A percentile compares a stretch with the other conserved stretches of the same genome.
These are phyloP conservation scores for Dasypus novemcinctus DNA, from an alignment of 2,113 vertebrate species.

Conservation along the genomic window DNA sequence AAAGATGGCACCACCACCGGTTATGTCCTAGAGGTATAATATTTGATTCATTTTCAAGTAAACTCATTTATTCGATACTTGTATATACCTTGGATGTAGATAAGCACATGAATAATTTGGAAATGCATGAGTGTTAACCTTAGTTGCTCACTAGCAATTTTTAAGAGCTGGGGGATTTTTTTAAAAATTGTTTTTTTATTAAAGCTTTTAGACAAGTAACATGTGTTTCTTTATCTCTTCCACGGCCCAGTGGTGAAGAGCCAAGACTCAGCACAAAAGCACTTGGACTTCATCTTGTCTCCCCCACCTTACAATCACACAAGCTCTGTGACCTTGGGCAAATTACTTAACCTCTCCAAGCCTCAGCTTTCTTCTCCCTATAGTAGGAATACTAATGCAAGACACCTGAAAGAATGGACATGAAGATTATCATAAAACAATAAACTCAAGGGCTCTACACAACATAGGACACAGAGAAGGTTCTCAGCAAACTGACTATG, in stretches of 20 bases:
- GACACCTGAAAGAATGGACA: neutral
- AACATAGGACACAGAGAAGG: neutral
- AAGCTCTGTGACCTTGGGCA: neutral
- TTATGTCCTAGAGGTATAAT: neutral
- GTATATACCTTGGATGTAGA: neutral
- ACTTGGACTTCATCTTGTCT: neutral
- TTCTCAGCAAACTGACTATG: too few species aligned
- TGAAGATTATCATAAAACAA: neutral
- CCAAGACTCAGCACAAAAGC: neutral
- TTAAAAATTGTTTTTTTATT: neutral
- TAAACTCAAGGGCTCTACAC: neutral
- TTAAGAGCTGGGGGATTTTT: neutral
- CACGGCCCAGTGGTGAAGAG: neutral
- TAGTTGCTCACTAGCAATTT: conserved; percentile 9
- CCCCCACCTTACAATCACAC: neutral
- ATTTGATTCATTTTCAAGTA: conserved; percentile 33
- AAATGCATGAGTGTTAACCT: neutral
- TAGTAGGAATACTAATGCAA: neutral
- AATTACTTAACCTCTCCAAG: neutral
- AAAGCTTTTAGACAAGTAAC: neutral
- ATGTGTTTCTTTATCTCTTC: neutral
- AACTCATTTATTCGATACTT: neutral
- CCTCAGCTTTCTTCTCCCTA: neutral
- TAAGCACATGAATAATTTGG: neutral
- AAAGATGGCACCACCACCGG: neutral